Percentiles rank a stretch among this genome's conserved stretches.
These are phyloP conservation scores for Stomatorhinus walkeri DNA, from an alignment of 2,797 vertebrate genomes.

Conservation along the genomic window DNA sequence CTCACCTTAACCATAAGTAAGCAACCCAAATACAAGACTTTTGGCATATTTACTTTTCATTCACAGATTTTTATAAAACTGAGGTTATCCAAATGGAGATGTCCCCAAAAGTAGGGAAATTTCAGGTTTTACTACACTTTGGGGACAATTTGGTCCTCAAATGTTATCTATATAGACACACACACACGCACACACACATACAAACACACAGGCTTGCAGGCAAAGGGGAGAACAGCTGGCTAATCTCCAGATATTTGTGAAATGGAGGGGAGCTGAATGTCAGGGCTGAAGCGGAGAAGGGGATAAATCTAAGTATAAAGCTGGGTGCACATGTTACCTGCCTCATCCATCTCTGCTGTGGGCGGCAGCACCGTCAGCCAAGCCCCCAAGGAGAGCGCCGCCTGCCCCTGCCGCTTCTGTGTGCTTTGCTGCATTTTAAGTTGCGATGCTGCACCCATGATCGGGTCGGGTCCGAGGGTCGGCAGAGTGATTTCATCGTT, in stretches of 20 bases:
- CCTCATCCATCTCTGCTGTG: neutral
- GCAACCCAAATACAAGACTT: no score
- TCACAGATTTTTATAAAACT: no score
- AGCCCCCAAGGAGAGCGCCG: neutral
- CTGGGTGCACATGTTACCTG: neutral
- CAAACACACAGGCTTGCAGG: neutral
- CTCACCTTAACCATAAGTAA: no score
- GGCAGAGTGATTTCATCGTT: neutral
- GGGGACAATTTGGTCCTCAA: no score
- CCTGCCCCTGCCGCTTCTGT: neutral
- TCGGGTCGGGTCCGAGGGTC: neutral
- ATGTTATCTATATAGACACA: neutral
- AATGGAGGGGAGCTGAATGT: neutral
- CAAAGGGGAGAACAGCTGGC: neutral
- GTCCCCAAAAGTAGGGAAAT: no score
- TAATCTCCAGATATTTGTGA: neutral
- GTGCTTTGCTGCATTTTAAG: neutral
- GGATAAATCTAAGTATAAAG: neutral
- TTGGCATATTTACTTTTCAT: no score
- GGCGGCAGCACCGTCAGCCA: neutral
- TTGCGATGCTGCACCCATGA: neutral
- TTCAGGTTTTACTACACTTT: no score
- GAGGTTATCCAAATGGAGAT: no score
- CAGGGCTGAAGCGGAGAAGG: neutral
- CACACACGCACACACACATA: neutral